phyloP scores from a whole-genome alignment of 2,888 invertebrate genomes.

The Phytoseiulus persimilis region DNA sequence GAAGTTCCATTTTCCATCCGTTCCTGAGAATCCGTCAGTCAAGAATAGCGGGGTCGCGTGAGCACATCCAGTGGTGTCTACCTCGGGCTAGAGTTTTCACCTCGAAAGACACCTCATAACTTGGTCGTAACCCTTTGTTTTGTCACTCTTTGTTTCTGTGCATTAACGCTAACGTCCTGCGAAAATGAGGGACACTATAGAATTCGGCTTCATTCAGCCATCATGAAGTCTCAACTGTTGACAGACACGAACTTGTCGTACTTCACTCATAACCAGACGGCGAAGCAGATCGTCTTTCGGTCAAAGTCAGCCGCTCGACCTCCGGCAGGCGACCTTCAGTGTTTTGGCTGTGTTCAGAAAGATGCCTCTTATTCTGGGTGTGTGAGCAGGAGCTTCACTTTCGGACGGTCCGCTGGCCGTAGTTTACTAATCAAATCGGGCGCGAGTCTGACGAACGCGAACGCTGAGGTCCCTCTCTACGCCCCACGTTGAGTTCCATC shows the following conservation, averaged over 20 bases:
- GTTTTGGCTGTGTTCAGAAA: not conserved
- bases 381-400: not conserved
- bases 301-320: not conserved
- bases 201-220: not conserved
- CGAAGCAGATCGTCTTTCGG: not conserved
- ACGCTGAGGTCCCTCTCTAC: no score
- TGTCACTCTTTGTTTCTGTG: not conserved
- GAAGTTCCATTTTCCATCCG: no score
- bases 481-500: no score
- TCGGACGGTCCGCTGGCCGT: no score
- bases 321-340: not conserved
- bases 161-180: not conserved
- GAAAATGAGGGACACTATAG: not conserved
- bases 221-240: not conserved
- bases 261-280: not conserved
- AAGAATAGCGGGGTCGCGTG: not conserved
- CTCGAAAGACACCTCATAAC: not conserved
- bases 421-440: no score
- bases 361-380: not conserved
- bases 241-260: not conserved
- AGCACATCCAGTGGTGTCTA: not conserved
- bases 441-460: no score
- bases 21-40: not conserved
- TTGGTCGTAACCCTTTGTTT: not conserved
- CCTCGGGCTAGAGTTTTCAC: not conserved